Evolutionary conservation across 2,113 vertebrate species (phyloP), one percentile per base, ranked within the genome.

Genomic region (Agelaius tricolor): DNA sequence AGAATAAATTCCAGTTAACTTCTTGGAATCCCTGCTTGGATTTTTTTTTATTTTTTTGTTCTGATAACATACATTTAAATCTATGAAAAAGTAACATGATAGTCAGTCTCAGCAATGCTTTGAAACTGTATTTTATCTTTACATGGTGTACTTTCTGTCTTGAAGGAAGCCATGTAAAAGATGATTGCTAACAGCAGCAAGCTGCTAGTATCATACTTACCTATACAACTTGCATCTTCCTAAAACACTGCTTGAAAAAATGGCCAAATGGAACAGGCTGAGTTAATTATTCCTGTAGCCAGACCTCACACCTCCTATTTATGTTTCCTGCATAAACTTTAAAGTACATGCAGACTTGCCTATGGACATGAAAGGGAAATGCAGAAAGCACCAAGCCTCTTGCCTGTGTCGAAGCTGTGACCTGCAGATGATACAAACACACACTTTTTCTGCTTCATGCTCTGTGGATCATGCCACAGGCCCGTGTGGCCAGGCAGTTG

Each of bases 161-260:
- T 24, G 26, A 31, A 81, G 31, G 11, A 68, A 11, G 20, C 18
- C 37, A 78, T 2, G 14, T 35, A 79, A 51, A 83, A 86, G 17
- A 33, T 27, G 7, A 68, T 3, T 44, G 19, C 31, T 66, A 62
- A 62, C 8, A 87, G 22, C 18, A 85, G 41, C 10, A 0, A 0
- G 8, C 31, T 66, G 37, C 18, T 41, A 78, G 21, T 31, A 67
- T 31, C 1, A 6, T 16, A 68, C 15, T 69, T 76, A 52, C 24
- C 54, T 21, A 35, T 6, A 58, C 9, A 77, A 51, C 17, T 10
- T 84, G 26, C 46, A 62, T 17, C 41, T 41, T 77, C 41, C 55
- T 41, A 47, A 89, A 57, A 9, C 37, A 4, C 30, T 55, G 8
- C 23, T 28, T 72, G 58, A 62, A 47, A 91, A 79, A 73, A 47